Base-by-base conservation (phyloP, 2,888 invertebrate species). In the Carabus problematicus region DNA sequence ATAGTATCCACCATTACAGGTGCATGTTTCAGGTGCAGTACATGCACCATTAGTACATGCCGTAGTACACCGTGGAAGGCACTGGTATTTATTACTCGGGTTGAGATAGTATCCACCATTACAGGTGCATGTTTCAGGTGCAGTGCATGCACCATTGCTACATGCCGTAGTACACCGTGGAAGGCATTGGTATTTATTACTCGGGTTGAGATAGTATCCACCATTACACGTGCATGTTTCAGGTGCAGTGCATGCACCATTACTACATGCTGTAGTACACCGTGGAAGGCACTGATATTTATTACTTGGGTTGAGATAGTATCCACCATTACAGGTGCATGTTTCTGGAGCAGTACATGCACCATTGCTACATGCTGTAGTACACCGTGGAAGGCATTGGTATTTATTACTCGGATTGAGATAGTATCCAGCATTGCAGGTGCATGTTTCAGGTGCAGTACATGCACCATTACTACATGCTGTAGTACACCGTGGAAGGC, bases 171-270 rank as follows among this genome's bases (percentile, higher is more conserved):
- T 62, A 73, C 85, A 85, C 1, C 74, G 64, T 0, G 83, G 79
- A 42, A 78, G 73, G 70, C 84, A 84, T 66, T 72, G 67, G 52
- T 67, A 73, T 58, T 71, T 68, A 62, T 84, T 82, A 1, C 75
- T 74, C n/a, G 72, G 79, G 72, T 87, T 86, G 39, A 75, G 69
- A 0, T 81, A 72, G 68, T 85, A 88, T 45, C 88, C 89, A 9
- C 80, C 71, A 68, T 85, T 84, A 72, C 88, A 89, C 8, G 74
- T 72, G 67, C 83, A 82, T 1, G 64, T 73, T 19, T 80, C 77
- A 0, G 81, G 81, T 1, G 75, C 76, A 0, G 74, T 74, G 66
- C 83, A 83, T 14, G 70, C 69, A 4, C 82, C 81, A 66, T 82
- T 76, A 1, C 73, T n/a, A 62, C 79, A 79, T n/a, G 71, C 41